Base-by-base conservation (phyloP, 2,888 invertebrate genomes). In the Ypsolopha sequella region DNA sequence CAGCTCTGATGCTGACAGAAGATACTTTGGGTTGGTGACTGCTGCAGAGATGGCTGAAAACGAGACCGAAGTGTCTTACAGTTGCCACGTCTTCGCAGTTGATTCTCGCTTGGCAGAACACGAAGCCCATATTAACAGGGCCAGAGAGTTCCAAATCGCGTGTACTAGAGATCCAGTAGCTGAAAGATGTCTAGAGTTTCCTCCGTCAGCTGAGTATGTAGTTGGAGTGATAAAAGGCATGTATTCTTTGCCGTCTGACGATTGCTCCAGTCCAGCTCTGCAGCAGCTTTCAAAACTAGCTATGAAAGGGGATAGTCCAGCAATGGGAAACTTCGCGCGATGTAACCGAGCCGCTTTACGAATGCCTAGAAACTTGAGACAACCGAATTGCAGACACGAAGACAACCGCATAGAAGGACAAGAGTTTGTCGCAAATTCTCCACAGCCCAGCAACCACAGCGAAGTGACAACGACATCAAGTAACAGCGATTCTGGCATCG, bases 401-500 rank as follows among this genome's bases (percentile, higher is more conserved):
- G 80, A 81, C 35, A 64, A 59, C 0, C 66, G 79, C 36, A 53
- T 73, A 39, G 84, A 88, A 52, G 80, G 80, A 13, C 85, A 87
- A 36, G 88, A 88, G 51, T 80, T 89, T 46, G 77, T 90, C 0
- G 92, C 93, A 0, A 92, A 93, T 63, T 95, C 95, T 0, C 95
- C 95, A 0, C 95, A 95, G 60, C 95, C 95, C 0, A 95, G 95
- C 68, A 92, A 92, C 64, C 91, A 93, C 55, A 94, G 94, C 64
- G 94, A 93, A 60, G 89, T 93, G 7, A 93, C 93, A 0, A 92
- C 92, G 0, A 93, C 95, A 14, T 96, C 96, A 0, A 96, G 96
- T 61, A 97, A 97, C 73, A 96, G 96, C 52, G 98, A 98, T 72
- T 97, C 97, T 1, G 97, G 98, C 0, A 96, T 98, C 55, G 97